Conservation (phyloP, 2,888 invertebrate species). For the Drosophila buzzatii region DNA sequence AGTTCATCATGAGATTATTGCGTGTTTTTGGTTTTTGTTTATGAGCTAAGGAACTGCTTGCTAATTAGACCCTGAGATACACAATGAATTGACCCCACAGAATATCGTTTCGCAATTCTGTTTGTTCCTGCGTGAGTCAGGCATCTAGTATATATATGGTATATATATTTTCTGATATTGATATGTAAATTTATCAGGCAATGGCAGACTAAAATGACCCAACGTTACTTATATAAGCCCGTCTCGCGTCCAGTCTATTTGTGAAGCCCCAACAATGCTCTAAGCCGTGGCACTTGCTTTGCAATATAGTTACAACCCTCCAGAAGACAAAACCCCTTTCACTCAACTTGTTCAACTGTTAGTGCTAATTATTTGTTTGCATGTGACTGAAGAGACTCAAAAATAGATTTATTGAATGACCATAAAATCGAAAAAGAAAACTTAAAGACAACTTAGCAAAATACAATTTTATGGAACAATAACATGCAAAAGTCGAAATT, state of each 20-base stretch:
- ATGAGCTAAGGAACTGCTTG: slow-evolving; percentile 60
- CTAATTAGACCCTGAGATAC: slow-evolving; percentile 40
- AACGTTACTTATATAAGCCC: slow-evolving; percentile 9
- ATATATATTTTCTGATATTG: not conserved
- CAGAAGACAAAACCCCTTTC: slow-evolving; percentile 15
- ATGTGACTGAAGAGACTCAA: slow-evolving; percentile 39
- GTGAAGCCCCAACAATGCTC: slow-evolving; percentile 46
- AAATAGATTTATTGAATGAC: slow-evolving; percentile 64
- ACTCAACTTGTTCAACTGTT: slow-evolving; percentile 20
- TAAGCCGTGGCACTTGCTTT: slow-evolving; percentile 23
- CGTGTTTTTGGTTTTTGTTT: slow-evolving; percentile 45
- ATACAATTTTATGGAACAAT: slow-evolving; percentile 12
- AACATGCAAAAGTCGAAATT: slow-evolving; percentile 31
- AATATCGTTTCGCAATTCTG: not conserved
- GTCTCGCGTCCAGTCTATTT: not conserved
- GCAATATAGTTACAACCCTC: slow-evolving; percentile 23
- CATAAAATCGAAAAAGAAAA: slow-evolving; percentile 42
- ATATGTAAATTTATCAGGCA: slow-evolving; percentile 22
- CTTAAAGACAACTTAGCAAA: slow-evolving; percentile 12
- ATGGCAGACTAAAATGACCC: slow-evolving; percentile 5
- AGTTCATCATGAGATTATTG: slow-evolving; percentile 62
- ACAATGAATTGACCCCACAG: slow-evolving; percentile 23
- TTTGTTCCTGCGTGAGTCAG: slow-evolving; percentile 11
- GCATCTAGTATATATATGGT: not conserved
- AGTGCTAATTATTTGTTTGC: slow-evolving; percentile 73